Evolutionary conservation across 2,113 vertebrate genomes (phyloP), one percentile per base, ranked within the genome.

Genomic region (Osmerus mordax): DNA sequence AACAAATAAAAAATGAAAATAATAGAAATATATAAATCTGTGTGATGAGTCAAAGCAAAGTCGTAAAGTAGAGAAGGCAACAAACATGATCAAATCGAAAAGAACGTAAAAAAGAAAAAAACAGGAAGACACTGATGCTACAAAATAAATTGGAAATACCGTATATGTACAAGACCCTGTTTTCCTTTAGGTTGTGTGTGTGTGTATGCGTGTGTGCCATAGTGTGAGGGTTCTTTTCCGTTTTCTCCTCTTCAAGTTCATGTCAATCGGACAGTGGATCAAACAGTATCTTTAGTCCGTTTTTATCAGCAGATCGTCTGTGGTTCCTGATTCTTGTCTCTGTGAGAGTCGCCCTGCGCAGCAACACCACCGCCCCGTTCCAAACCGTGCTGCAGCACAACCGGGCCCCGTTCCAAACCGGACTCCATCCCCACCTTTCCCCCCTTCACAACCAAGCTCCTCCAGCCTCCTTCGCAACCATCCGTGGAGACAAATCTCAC

Each of bases 121-220:
- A 95, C 93, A 95, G 94, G 94, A 95, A 95, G 94, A 96, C 91
- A 93, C 94, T 91, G 93, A 97, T 97, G 96, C 94, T 97, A 98
- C 95, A 96, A 96, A 98, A 98, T 87, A 95, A 97, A 96, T 93
- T 92, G 89, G 90, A 94, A 94, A 95, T 95, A 41, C 36, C 5
- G 36, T 41, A 90, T 97, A 97, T 97, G 94, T 97, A 97, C 96
- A 96, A 95, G 94, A 98, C 97, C 96, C 96, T 99, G 96, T 98
- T 97, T 96, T 96, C 96, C 94, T 96, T 88, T 87, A 81, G 77
- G 80, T 76, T 92, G 79, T 94, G 87, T 91, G 87, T 85, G 64
- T 32, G 21, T 47, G 70, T 78, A 64, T 67, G 64, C 56, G 47
- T 25, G 6, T 23, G 61, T 86, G 81, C 77, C 76, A 81, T 76